These are phyloP conservation scores for Drosophila rufa DNA, from an alignment of 1,140 invertebrate genomes.

Conservation along the genomic window DNA sequence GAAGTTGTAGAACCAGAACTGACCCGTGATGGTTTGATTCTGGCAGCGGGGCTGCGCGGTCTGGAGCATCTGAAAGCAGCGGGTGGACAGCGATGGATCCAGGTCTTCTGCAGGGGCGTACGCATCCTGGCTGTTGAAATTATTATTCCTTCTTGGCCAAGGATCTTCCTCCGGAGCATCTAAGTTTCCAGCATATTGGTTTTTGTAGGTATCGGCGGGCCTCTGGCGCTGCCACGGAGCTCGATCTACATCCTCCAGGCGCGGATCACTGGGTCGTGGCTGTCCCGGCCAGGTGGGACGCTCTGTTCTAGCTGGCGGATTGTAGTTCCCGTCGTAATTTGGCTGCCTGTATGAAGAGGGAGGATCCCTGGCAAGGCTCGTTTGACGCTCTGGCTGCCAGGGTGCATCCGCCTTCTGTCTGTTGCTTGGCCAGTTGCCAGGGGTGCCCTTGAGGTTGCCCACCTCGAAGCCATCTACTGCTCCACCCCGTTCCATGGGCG, in stretches of 20 bases:
- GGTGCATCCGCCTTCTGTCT: slow-evolving; percentile 1
- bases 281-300: slow-evolving; percentile 14
- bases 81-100: slow-evolving; percentile 34
- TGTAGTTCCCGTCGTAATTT: background rate
- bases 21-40: slow-evolving; percentile 52
- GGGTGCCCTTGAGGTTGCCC: slow-evolving; percentile 53
- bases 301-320: slow-evolving; percentile 8
- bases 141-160: slow-evolving; percentile 13
- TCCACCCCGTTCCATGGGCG: background rate
- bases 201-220: slow-evolving; percentile 5
- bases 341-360: background rate
- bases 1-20: slow-evolving; percentile 81
- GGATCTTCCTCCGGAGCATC: background rate
- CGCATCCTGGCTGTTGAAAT: slow-evolving; percentile 1
- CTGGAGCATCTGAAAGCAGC: slow-evolving; percentile 61
- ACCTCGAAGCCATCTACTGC: slow-evolving; percentile 35
- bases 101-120: background rate
- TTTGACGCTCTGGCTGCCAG: slow-evolving; percentile 31
- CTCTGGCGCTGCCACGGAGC: slow-evolving; percentile 32
- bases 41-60: slow-evolving; percentile 39
- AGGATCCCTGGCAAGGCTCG: background rate
- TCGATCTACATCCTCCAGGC: slow-evolving; percentile 44
- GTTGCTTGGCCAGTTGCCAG: slow-evolving; percentile 22
- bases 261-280: slow-evolving; percentile 12
- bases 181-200: slow-evolving; percentile 8